Evolutionary conservation across 23 tunicate genomes (phyloP).

Genomic region (Aplidium turbinatum): DNA sequence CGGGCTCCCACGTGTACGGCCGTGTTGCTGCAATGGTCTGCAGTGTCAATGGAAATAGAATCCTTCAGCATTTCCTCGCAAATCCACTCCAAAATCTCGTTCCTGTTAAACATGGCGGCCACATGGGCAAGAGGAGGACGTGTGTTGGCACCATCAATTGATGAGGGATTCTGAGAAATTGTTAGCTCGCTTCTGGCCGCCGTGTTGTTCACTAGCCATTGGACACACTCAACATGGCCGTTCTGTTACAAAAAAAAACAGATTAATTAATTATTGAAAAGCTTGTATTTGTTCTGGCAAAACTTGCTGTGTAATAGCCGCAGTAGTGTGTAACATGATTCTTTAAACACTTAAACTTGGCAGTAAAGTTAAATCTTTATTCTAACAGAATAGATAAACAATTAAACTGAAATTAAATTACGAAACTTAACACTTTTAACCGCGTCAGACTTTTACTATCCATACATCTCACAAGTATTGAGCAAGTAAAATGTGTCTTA

Average conservation of each 20-base stretch:
- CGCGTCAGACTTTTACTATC: too few relatives aligned
- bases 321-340: too few relatives aligned
- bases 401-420: too few relatives aligned
- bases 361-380: too few relatives aligned
- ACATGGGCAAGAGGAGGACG: constrained; percentile 84
- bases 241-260: constrained; percentile 46
- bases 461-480: too few relatives aligned
- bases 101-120: constrained; percentile 70
- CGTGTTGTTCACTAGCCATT: constrained; percentile 75
- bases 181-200: constrained; percentile 75
- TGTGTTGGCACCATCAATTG: constrained; percentile 82
- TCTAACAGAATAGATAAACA: too few relatives aligned
- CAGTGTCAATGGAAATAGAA: constrained; percentile 50
- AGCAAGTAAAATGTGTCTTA: too few relatives aligned
- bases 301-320: too few relatives aligned
- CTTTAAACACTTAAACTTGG: too few relatives aligned
- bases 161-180: constrained; percentile 65
- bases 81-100: constrained; percentile 81
- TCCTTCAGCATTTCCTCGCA: constrained; percentile 82
- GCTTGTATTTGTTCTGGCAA: too few relatives aligned
- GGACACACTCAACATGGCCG: constrained; percentile 77
- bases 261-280: too few relatives aligned
- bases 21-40: constrained; percentile 74
- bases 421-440: too few relatives aligned
- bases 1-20: constrained; percentile 85